phyloP scores from a whole-genome alignment of 2,113 vertebrate species.

The Phodopus roborovskii region DNA sequence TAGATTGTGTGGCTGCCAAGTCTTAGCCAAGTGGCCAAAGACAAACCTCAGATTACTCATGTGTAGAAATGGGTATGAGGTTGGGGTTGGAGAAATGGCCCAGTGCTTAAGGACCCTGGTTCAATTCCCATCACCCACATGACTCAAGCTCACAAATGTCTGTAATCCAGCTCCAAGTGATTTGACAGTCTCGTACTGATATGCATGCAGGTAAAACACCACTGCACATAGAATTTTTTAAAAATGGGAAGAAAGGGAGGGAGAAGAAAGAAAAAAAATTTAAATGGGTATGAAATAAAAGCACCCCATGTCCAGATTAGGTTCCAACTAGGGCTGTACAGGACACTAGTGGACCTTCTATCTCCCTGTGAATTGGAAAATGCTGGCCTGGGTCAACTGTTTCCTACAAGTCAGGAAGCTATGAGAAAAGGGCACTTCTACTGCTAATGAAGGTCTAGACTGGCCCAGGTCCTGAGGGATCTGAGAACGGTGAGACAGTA shows the following conservation, averaged over 20 bases:
- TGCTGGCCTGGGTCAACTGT: background rate
- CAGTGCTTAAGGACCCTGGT: too few relatives aligned
- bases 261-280: background rate
- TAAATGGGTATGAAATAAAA: background rate
- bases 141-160: too few relatives aligned
- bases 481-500: too few relatives aligned
- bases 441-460: rapidly evolving
- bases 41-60: background rate
- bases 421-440: background rate
- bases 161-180: too few relatives aligned
- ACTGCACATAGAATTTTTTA: too few relatives aligned
- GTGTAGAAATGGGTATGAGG: background rate
- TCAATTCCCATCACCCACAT: too few relatives aligned
- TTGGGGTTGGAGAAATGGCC: too few relatives aligned
- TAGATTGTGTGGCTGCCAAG: background rate
- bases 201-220: too few relatives aligned
- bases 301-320: rapidly evolving
- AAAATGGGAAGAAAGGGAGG: too few relatives aligned
- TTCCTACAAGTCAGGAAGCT: background rate
- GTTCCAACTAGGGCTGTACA: background rate
- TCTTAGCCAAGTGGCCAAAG: background rate
- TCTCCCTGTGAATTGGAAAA: too few relatives aligned
- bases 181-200: too few relatives aligned
- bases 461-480: background rate
- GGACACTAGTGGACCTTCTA: background rate